phyloP scores from a whole-genome alignment of 2,797 vertebrate species.

The Scyliorhinus canicula region DNA sequence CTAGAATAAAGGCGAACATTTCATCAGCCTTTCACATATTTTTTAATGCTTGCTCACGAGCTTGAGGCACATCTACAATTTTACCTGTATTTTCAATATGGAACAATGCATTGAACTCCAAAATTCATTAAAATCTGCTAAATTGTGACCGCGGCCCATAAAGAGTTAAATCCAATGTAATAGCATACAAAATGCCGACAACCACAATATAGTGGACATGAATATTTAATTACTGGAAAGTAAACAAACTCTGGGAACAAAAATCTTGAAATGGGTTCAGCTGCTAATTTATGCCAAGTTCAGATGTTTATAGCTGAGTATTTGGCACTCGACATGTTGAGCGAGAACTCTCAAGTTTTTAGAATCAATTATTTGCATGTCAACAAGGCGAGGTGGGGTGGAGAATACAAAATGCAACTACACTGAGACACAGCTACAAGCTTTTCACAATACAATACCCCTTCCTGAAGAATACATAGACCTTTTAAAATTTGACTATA shows the following conservation, averaged over 20 bases:
- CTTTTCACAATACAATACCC: neutral
- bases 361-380: neutral
- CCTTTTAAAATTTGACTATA: neutral
- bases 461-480: neutral
- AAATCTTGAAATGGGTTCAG: conserved; percentile 22
- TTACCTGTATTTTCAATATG: neutral
- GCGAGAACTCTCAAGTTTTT: neutral
- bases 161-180: neutral
- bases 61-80: neutral
- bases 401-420: neutral
- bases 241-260: conserved; percentile 32
- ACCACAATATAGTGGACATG: neutral
- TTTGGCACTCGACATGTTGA: conserved; percentile 17
- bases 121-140: neutral
- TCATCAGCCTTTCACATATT: neutral
- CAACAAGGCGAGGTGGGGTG: neutral
- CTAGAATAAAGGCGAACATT: neutral
- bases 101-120: neutral
- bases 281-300: conserved; percentile 1
- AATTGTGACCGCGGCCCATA: neutral
- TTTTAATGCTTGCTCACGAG: neutral
- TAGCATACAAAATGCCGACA: neutral
- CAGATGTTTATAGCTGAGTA: neutral
- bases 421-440: neutral
- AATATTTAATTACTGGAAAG: neutral